Evolutionary conservation across 2,888 invertebrate genomes (phyloP), one percentile per base, ranked within the genome.

Genomic region (Osmoderma eremita): DNA sequence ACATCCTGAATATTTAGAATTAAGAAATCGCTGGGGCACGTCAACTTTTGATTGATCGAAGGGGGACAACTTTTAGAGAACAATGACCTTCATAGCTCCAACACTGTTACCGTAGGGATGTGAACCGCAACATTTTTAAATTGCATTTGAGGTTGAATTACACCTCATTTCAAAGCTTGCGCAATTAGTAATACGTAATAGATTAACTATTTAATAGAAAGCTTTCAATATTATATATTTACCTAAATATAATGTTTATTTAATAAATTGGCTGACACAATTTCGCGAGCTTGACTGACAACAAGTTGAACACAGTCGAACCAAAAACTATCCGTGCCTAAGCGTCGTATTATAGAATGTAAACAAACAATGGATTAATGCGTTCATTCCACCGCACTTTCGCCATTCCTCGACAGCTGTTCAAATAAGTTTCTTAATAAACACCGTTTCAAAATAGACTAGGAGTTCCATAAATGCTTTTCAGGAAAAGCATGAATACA

Each of bases 291-390:
- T 12, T 10, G n/a, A 54, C 12, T 30, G 39, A 54, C 56, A 41
- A 56, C 56, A 56, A 56, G 56, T 56, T 56, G 56, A 20, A 41
- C 20, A 48, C 20, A 41, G 22, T 13, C 56, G 24, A n/a, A 12
- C 22, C 41, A 13, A 20, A 41, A 41, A 15, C 36, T 56, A 39
- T 38, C 15, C 39, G 45, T 48, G 13, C 24, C 24, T 51, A 6
- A 24, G 45, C 30, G 6, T 17, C 30, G 45, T 20, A 45, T 30
- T 36, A 15, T 45, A 61, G 30, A 30, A 61, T 4, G 10, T 61
- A 61, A 61, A 61, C 58, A 61, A 61, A 61, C 58, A 61, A 45
- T 30, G 45, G 45, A 61, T 61, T 61, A 61, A 61, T 61, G 58
- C 58, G 58, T 61, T 61, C 58, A 41, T 61, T 61, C 58, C 58